Evolutionary conservation across 92 coral and sea anemone genomes (phyloP).

Genomic region (Epizoanthus ramosus): DNA sequence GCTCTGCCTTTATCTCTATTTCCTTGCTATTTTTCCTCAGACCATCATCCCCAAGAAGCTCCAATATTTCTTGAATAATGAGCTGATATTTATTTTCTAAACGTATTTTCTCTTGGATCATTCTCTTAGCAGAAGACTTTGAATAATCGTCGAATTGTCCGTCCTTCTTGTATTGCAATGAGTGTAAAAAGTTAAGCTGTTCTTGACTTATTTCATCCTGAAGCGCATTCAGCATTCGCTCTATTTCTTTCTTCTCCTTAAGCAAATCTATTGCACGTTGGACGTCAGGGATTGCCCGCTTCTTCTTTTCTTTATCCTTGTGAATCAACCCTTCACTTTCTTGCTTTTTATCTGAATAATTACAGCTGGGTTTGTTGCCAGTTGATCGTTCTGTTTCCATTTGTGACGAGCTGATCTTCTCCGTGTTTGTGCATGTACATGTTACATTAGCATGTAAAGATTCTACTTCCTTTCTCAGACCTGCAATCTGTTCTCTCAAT

Average conservation of each 20-base stretch:
- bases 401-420: neutral
- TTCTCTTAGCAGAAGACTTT: slow-evolving; percentile 12
- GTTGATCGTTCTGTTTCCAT: neutral
- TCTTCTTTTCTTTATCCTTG: neutral
- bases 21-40: neutral
- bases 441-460: neutral
- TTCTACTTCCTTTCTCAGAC: neutral
- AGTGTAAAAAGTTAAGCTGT: slow-evolving; percentile 32
- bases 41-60: slow-evolving; percentile 31
- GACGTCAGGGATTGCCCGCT: neutral
- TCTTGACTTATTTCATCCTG: slow-evolving; percentile 25
- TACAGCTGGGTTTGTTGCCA: neutral
- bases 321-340: neutral
- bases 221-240: slow-evolving; percentile 8
- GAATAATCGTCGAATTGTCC: slow-evolving; percentile 11
- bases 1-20: slow-evolving; percentile 43
- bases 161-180: slow-evolving; percentile 25
- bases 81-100: slow-evolving; percentile 18
- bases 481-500: neutral
- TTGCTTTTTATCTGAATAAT: neutral
- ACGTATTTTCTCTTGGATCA: slow-evolving; percentile 21
- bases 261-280: slow-evolving; percentile 1
- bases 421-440: neutral
- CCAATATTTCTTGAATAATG: slow-evolving; percentile 21
- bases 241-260: slow-evolving; percentile 31